These are phyloP conservation scores for Tragelaphus strepsiceros DNA, from an alignment of 2,113 vertebrate species.

Conservation along the genomic window DNA sequence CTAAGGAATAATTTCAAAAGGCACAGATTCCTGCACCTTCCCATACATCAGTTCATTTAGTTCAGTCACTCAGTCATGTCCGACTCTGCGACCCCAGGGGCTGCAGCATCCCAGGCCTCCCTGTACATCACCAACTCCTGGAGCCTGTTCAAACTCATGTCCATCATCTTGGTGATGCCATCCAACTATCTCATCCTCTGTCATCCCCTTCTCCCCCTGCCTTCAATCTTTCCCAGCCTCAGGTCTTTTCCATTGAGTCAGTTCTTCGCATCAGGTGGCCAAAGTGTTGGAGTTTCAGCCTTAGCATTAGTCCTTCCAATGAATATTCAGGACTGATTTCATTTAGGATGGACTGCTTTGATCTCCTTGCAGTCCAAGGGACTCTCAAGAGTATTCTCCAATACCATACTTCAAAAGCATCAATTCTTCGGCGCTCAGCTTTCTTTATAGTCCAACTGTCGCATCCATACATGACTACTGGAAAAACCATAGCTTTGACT, in stretches of 20 bases:
- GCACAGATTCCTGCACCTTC: background rate
- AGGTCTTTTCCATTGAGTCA: background rate
- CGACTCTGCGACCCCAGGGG: background rate
- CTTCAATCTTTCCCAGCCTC: background rate
- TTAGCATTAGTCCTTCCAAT: background rate
- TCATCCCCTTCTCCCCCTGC: background rate
- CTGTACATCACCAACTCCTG: background rate
- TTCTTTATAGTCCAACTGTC: background rate
- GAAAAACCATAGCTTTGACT: background rate
- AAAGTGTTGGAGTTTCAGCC: background rate
- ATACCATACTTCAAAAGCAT: background rate
- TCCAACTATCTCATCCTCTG: background rate
- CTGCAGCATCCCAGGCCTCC: rapidly evolving
- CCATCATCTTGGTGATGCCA: background rate
- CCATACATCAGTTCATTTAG: background rate
- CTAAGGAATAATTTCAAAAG: background rate
- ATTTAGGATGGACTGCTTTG: background rate
- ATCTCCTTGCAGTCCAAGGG: background rate
- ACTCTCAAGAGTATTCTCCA: background rate
- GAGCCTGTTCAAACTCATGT: background rate
- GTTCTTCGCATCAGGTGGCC: background rate
- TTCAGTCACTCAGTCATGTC: rapidly evolving
- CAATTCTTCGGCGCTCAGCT: rapidly evolving
- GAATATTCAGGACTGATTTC: background rate
- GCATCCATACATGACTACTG: background rate